Evolutionary conservation across 2,797 vertebrate genomes (phyloP), one percentile per base, ranked within the genome.

Genomic region (Harpagifer antarcticus): DNA sequence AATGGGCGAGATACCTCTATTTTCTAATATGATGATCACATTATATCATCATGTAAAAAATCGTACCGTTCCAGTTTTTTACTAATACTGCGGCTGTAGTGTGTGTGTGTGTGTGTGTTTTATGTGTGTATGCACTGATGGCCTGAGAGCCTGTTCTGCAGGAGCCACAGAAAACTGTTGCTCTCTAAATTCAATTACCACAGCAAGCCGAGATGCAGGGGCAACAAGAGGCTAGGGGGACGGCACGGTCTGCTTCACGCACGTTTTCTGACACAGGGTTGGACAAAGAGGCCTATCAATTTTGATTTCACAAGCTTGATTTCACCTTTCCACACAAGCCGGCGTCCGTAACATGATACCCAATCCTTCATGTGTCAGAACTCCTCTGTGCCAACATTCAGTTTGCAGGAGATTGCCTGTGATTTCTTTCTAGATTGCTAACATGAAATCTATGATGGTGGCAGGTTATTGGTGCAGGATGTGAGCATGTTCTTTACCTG

Each of bases 131-230:
- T 74, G 79, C 69, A 72, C 1, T 83, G 79, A 64, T 57, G 49
- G 57, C 68, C 37, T 60, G 61, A 73, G 66, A 84, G 76, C 49
- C n/a, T 61, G 57, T 73, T 86, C 58, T 70, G 52, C 45, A 33
- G 63, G 61, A 71, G 52, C 79, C 42, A 43, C 17, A 62, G 72
- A 43, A 84, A 88, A 70, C 66, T 59, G 53, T 66, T 81, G 79
- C 66, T 78, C 81, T 70, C 67, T 86, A 85, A 37, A 88, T 91
- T 91, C 89, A 89, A 83, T 91, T 87, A 91, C 83, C 67, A 62
- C 76, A 72, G 71, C 43, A 60, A 72, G 77, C 80, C 45, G 43
- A 80, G 84, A 78, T 81, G 65, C 23, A 76, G 76, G 85, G 62
- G 66, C 83, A 81, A 67, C 83, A 27, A 12, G 67, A 83, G 75